Conservation (phyloP, 1,140 invertebrate species). For the Leptopilina boulardi region DNA sequence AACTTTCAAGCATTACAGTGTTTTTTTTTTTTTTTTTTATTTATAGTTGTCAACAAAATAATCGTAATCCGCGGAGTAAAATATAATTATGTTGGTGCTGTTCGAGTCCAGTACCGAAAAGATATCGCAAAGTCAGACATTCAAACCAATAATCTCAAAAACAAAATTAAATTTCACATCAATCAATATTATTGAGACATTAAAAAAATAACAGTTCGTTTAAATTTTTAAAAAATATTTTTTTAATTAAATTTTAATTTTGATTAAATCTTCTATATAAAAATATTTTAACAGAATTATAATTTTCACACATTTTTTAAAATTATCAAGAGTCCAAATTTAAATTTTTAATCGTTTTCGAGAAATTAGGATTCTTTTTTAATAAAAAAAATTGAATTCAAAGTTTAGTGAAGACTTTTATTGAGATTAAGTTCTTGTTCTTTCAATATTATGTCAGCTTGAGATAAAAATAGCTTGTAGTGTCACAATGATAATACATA, state of each 20-base stretch:
- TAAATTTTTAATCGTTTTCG: neutral
- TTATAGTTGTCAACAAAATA: neutral
- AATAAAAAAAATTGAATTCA: neutral
- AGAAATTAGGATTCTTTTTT: neutral
- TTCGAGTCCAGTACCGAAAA: neutral
- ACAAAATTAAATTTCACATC: neutral
- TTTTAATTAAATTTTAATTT: too few relatives aligned
- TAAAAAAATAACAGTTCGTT: neutral
- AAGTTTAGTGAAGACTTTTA: neutral
- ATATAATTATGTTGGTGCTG: neutral
- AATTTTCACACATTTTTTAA: too few relatives aligned
- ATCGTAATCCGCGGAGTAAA: neutral
- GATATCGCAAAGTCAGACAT: neutral
- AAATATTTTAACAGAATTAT: too few relatives aligned
- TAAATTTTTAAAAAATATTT: too few relatives aligned
- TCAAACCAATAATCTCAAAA: conserved; percentile 17
- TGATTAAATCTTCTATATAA: too few relatives aligned
- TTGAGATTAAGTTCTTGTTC: neutral
- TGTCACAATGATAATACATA: conserved; percentile 13
- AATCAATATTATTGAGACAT: neutral
- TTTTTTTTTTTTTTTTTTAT: neutral
- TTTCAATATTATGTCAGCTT: neutral
- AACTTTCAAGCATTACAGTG: neutral
- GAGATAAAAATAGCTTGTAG: conserved; percentile 5
- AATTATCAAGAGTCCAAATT: too few relatives aligned